Evolutionary conservation across 2,797 vertebrate genomes (phyloP).

Genomic region (Mus spretus): DNA sequence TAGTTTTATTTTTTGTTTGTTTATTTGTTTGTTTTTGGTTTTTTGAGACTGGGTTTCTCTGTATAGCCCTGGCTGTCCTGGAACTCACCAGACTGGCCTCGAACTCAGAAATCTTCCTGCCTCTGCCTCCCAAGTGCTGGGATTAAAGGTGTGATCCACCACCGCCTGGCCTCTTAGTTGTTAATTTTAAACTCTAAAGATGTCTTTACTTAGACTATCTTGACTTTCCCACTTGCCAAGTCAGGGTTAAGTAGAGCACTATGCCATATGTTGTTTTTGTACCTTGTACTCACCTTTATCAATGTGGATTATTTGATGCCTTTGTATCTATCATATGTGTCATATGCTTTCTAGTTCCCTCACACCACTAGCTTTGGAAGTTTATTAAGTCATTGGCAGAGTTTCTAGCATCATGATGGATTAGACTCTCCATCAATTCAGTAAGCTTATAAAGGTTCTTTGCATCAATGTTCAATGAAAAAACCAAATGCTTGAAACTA

Average conservation of each 20-base stretch:
- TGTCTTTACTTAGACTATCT: background rate
- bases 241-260: background rate
- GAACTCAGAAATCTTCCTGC: too few species aligned
- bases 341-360: conserved; percentile 20
- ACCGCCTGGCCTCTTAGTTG: too few species aligned
- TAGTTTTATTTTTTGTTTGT: too few species aligned
- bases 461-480: background rate
- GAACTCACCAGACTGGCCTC: too few species aligned
- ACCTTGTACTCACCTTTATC: background rate
- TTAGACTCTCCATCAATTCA: conserved; percentile 7
- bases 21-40: too few species aligned
- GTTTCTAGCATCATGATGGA: conserved; percentile 43
- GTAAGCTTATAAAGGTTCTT: conserved; percentile 12
- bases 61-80: too few species aligned
- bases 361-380: background rate
- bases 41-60: too few species aligned
- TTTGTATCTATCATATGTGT: background rate
- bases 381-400: background rate
- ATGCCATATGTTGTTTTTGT: background rate
- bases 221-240: background rate
- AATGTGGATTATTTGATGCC: background rate
- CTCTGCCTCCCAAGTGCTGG: too few species aligned
- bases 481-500: background rate
- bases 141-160: too few species aligned
- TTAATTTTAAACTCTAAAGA: conserved; percentile 6